These are phyloP conservation scores for Eupsittula cactorum DNA, from an alignment of 2,113 vertebrate species.

Conservation along the genomic window DNA sequence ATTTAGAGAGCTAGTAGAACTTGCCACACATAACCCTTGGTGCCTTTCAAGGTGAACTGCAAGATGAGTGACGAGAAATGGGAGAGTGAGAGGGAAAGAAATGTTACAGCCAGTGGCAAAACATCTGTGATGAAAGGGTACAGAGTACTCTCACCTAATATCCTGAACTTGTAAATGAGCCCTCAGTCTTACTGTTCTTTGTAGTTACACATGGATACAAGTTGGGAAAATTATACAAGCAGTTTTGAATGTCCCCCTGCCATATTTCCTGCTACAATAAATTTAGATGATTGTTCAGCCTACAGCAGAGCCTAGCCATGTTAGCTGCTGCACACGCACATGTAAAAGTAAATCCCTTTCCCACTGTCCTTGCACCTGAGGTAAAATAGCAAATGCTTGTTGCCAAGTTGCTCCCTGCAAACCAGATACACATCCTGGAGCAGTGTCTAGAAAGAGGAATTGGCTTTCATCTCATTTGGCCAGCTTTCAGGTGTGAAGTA, in stretches of 20 bases:
- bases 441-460: background rate
- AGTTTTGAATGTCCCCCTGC: background rate
- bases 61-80: background rate
- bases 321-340: background rate
- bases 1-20: background rate
- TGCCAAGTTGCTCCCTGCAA: background rate
- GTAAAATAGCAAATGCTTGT: background rate
- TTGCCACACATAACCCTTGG: background rate
- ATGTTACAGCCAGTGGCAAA: background rate
- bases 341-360: background rate
- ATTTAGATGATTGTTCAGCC: background rate
- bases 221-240: background rate
- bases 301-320: background rate
- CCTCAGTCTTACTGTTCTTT: background rate
- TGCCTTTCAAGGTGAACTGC: conserved; percentile 17
- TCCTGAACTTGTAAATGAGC: background rate
- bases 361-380: background rate
- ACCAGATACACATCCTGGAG: background rate
- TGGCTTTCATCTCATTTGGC: background rate
- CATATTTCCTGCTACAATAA: background rate
- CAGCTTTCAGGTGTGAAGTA: background rate
- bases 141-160: background rate
- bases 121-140: background rate
- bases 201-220: background rate
- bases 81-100: background rate